Evolutionary conservation across 1,140 invertebrate species (phyloP), one percentile per base, ranked within the genome.

Genomic region (Diachasma alloeum): DNA sequence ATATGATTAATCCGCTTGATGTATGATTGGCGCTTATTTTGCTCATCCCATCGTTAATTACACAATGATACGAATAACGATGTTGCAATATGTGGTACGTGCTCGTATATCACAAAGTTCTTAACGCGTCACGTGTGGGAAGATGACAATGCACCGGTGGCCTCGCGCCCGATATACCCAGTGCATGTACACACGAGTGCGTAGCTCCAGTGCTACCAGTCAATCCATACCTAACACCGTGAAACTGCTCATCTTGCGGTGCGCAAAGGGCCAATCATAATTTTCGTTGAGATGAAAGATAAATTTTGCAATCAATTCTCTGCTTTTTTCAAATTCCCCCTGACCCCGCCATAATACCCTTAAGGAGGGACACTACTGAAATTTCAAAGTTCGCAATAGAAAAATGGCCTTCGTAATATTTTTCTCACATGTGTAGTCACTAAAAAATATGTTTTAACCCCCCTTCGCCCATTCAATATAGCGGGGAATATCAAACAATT

Each of bases 141-240:
- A 83, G 79, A 84, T 82, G 80, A 83, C 83, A 83, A 83, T 83
- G 83, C 78, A 83, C 80, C 75, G 75, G 76, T 81, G 82, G 81
- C 82, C 81, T 83, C 83, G 83, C 81, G 78, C 82, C 73, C 82
- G 81, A 83, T 83, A 83, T 78, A 80, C 73, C 80, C 81, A 68
- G 8, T 39, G 36, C 36, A 36, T 37, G 36, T 68, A n/a, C 36
- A 39, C 15, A 44, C 44, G 0, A 39, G 37, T 24, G 39, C 13
- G 36, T 72, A 56, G 39, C 4, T 36, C 59, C 17, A 68, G 26
- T 68, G 15, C 26, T 37, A 36, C n/a, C 36, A 68, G 26, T 37
- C 6, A 68, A 17, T 68, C n/a, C n/a, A 68, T 17, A 31, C 4
- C 8, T 0, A 17, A 37, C 48, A n/a, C 48, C n/a, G 15, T 56